A percentile compares a stretch with the other conserved stretches of the same genome.
Evolutionary conservation across 2,797 vertebrate species (phyloP).

Genomic region (Microctenopoma steveboyesi): DNA sequence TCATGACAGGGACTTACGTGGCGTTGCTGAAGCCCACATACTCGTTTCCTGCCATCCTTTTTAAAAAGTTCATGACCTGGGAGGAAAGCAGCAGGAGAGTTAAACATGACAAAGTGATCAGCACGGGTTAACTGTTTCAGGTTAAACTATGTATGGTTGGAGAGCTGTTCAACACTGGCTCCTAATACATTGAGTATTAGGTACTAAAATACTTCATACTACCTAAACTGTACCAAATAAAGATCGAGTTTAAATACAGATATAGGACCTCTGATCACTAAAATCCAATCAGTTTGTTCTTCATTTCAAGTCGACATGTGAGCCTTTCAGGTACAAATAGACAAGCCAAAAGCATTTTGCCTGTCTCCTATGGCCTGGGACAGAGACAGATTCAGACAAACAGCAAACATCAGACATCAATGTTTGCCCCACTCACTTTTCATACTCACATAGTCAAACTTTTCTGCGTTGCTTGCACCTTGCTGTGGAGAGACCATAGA

Average conservation of each 20-base stretch:
- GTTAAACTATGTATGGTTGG: neutral
- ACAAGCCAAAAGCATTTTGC: too few relatives aligned
- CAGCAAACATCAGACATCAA: neutral
- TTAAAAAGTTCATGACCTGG: constrained; percentile 96
- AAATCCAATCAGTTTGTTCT: too few relatives aligned
- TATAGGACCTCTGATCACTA: too few relatives aligned
- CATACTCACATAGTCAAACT: constrained; percentile 97
- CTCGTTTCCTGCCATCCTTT: constrained; percentile 96
- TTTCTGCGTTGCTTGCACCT: constrained; percentile 94
- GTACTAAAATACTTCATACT: neutral
- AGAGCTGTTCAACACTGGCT: neutral
- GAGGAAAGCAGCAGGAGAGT: neutral
- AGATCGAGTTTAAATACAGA: neutral
- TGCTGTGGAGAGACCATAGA: constrained; percentile 83
- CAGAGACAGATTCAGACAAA: too few relatives aligned
- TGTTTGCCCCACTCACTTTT: neutral
- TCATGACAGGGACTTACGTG: constrained; percentile 89
- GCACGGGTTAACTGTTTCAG: neutral
- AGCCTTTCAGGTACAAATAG: too few relatives aligned
- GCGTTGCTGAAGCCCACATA: constrained; percentile 99
- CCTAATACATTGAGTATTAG: too few relatives aligned
- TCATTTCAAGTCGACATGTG: too few relatives aligned
- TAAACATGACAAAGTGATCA: neutral
- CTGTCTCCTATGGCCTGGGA: too few relatives aligned
- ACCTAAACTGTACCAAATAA: neutral